Evolutionary conservation across 2,113 vertebrate genomes (phyloP).

Genomic region (Ophiodon elongatus): DNA sequence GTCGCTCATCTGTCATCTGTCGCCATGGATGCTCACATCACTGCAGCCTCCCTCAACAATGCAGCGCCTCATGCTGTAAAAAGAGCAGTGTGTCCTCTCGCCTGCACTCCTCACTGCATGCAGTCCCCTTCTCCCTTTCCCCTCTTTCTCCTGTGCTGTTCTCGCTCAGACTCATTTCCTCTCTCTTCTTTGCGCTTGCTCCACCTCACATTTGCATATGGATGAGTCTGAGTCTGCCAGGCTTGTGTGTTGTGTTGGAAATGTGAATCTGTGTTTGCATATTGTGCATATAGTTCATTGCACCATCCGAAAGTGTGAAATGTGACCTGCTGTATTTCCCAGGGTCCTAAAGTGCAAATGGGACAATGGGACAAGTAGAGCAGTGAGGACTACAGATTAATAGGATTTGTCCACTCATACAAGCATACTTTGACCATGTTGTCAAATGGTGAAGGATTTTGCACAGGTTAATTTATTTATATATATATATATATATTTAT

Average conservation of each 20-base stretch:
- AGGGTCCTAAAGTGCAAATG: conserved; percentile 28
- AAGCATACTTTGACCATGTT: too few relatives aligned
- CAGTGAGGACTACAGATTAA: conserved; percentile 10
- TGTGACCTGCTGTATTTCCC: not conserved
- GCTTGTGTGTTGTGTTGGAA: conserved; percentile 40
- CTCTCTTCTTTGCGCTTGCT: conserved; percentile 60
- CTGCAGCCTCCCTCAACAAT: conserved; percentile 45
- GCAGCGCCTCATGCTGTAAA: conserved; percentile 43
- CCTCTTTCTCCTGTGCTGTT: conserved; percentile 31
- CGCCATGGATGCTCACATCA: conserved; percentile 38
- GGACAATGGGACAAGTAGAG: not conserved
- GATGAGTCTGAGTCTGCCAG: conserved; percentile 60
- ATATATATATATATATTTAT: too few relatives aligned
- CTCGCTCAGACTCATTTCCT: conserved; percentile 58
- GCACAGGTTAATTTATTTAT: too few relatives aligned
- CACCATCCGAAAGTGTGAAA: conserved; percentile 32
- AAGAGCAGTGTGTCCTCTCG: conserved; percentile 45
- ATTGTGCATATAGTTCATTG: conserved; percentile 16
- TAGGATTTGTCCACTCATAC: too few relatives aligned
- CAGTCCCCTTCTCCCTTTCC: conserved; percentile 28
- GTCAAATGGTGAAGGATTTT: conserved; percentile 14
- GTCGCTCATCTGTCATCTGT: conserved; percentile 44
- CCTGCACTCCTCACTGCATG: conserved; percentile 57
- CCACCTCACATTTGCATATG: conserved; percentile 72
- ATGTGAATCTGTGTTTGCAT: conserved; percentile 23